Conservation (phyloP, 2,888 invertebrate species). For the Raillietiella orientalis region DNA sequence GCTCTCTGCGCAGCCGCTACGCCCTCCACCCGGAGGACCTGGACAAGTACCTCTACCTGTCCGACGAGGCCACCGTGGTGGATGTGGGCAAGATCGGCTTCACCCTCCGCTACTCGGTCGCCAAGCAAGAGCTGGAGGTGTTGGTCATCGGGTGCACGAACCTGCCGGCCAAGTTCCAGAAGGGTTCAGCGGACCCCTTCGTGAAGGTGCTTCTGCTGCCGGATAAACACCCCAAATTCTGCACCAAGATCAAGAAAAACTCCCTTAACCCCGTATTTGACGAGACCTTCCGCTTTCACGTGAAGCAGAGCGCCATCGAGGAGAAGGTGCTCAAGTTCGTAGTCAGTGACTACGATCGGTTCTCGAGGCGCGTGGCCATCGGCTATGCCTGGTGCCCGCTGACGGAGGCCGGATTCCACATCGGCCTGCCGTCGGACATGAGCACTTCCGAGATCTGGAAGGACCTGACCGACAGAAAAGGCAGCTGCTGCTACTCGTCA, state of each 20-base stretch:
- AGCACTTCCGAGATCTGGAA: constrained; percentile 10
- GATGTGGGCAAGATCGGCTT: background rate
- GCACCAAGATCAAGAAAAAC: constrained; percentile 11
- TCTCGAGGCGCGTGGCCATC: constrained; percentile 12
- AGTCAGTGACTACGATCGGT: constrained; percentile 13
- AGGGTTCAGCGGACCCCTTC: constrained; percentile 10
- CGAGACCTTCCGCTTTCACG: constrained; percentile 10
- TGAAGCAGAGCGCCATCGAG: constrained; percentile 5
- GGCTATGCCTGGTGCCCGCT: constrained; percentile 12
- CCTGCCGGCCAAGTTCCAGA: constrained; percentile 3
- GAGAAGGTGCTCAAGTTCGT: constrained; percentile 9
- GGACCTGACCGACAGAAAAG: constrained; percentile 8
- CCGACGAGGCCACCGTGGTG: background rate
- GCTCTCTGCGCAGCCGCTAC: too few species aligned
- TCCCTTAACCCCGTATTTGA: constrained; percentile 11
- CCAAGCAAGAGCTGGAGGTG: background rate
- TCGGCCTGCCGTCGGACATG: constrained; percentile 8
- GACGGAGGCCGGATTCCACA: constrained; percentile 8
- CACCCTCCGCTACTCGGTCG: background rate
- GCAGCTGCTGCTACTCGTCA: constrained; percentile 1
- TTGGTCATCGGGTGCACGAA: background rate
- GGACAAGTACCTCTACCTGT: too few species aligned
- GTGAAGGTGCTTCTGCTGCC: constrained; percentile 12
- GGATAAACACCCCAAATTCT: constrained; percentile 10
- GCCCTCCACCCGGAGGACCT: too few species aligned